Conservation (phyloP, 2,113 vertebrate genomes). For the Caranx melampygus region DNA sequence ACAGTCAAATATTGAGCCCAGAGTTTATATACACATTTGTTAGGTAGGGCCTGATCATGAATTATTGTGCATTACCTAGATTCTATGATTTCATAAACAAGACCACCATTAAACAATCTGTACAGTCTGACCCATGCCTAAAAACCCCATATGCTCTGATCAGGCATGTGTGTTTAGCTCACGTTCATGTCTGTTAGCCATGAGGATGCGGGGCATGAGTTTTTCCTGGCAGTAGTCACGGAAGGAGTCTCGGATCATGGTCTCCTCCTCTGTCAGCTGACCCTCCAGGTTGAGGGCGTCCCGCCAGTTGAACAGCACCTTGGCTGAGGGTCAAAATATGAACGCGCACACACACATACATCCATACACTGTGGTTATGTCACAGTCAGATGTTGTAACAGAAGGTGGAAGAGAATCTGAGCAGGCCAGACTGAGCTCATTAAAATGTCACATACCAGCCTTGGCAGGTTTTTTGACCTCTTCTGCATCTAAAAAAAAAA, state of each 20-base stretch:
- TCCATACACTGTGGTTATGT: slow-evolving; percentile 40
- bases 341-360: not conserved
- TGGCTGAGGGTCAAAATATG: slow-evolving; percentile 69
- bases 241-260: slow-evolving; percentile 90
- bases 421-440: not conserved
- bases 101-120: no score
- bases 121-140: no score
- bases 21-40: not conserved
- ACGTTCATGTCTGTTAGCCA: slow-evolving; percentile 92
- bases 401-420: not conserved
- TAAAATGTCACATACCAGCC: slow-evolving; percentile 46
- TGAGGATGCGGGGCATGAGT: slow-evolving; percentile 89
- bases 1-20: not conserved
- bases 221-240: slow-evolving; percentile 90
- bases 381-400: slow-evolving; percentile 5
- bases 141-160: not conserved
- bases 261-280: slow-evolving; percentile 88
- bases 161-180: slow-evolving; percentile 20
- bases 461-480: slow-evolving; percentile 63
- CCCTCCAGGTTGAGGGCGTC: slow-evolving; percentile 86
- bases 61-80: not conserved
- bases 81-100: not conserved
- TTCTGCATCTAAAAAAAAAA: slow-evolving; percentile 59
- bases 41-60: no score
- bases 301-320: slow-evolving; percentile 82